Evolutionary conservation across 2,888 invertebrate genomes (phyloP), one percentile per base, ranked within the genome.

Genomic region (Caenorhabditis sp.): DNA sequence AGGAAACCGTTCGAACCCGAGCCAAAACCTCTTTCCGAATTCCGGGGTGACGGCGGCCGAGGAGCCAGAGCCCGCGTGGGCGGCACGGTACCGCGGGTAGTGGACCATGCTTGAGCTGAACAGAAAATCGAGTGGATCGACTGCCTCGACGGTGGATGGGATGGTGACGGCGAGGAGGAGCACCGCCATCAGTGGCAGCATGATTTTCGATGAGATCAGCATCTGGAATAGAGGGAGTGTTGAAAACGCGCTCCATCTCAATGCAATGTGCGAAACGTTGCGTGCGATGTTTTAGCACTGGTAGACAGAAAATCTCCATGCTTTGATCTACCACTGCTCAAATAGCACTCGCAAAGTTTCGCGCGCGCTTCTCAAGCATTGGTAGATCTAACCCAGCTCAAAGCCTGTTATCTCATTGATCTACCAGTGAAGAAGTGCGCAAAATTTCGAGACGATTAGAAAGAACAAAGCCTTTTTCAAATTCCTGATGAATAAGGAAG

Each of bases 61-160:
- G 19, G 44, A 24, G 0, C 47, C 47, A 14, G 63, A 16, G 8
- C 69, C 26, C 3, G 69, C n/a, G n/a, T n/a, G n/a, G n/a, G n/a
- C 51, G 28, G 68, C 56, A n/a, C 70, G 77, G 31, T 70, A 77
- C 63, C 69, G 61, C 44, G 77, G 69, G 35, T 69, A 77, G 22
- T 63, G 77, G 26, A 63, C 77, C 70, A 77, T 77, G 77, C 63
- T 77, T 69, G 77, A 77, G 77, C 69, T 77, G 70, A 77, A 69
- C 24, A 77, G 54, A 14, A 77, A 77, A 63, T 77, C 77, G 47
- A 77, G 77, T n/a, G 77, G 77, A 54, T 77, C 77, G 35, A 77
- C 77, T 49, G 77, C 69, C 22, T 28, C 14, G 1, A 49, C 16
- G 26, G 54, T 26, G 58, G 38, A 10, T 38, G 38, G 38, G 10